Evolutionary conservation across 2,888 invertebrate species (phyloP).

Genomic region (Hypselothyrea guttata): DNA sequence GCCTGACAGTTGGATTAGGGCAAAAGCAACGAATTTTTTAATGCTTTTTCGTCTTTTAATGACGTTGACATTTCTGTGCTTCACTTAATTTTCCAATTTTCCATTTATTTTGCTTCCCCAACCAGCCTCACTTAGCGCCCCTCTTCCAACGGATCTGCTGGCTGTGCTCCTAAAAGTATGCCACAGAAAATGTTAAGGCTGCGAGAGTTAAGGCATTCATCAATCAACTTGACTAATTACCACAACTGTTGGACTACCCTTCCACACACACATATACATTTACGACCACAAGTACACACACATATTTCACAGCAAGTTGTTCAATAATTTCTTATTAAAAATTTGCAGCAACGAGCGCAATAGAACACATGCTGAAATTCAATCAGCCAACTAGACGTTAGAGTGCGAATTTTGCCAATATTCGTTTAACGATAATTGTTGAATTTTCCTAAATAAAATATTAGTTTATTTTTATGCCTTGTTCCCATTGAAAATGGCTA

Average conservation of each 20-base stretch:
- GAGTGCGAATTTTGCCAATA: too few relatives aligned
- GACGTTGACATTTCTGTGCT: conserved; percentile 62
- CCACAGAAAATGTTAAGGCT: conserved; percentile 26
- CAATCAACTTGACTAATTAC: conserved; percentile 75
- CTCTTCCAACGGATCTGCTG: conserved; percentile 5
- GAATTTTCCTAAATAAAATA: too few relatives aligned
- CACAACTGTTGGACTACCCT: conserved; percentile 32
- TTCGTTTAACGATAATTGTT: too few relatives aligned
- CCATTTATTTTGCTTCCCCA: conserved; percentile 32
- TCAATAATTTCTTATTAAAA: conserved; percentile 74
- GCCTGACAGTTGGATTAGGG: conserved; percentile 43
- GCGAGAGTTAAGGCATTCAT: conserved; percentile 45
- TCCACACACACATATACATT: neutral
- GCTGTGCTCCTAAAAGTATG: conserved; percentile 39
- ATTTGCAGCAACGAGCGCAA: conserved; percentile 29
- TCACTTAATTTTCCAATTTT: conserved; percentile 51
- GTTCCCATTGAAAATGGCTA: too few relatives aligned
- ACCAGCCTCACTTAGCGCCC: neutral
- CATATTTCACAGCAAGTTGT: conserved; percentile 56
- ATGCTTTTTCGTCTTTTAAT: conserved; percentile 49
- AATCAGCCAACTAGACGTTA: too few relatives aligned
- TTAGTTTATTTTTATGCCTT: too few relatives aligned
- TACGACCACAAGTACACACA: conserved; percentile 22
- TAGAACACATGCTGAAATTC: conserved; percentile 61
- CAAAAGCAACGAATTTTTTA: conserved; percentile 31